phyloP scores from a whole-genome alignment of 2,113 vertebrate genomes.

The Merops nubicus region DNA sequence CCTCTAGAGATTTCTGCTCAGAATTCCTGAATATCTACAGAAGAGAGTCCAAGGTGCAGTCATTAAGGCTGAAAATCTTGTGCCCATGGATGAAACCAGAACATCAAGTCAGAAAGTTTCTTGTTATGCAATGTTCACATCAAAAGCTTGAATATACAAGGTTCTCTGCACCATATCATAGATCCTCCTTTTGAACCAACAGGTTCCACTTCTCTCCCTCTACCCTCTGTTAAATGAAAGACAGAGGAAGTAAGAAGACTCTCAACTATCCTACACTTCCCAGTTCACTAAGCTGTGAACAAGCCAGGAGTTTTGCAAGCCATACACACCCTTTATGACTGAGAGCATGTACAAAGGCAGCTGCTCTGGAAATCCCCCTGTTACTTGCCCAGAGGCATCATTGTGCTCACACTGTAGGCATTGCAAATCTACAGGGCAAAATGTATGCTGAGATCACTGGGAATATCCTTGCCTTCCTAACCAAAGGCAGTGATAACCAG shows the following conservation, averaged over 20 bases:
- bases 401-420: neutral
- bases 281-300: neutral
- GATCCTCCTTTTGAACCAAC: neutral
- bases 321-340: rapidly evolving
- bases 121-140: neutral
- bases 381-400: neutral
- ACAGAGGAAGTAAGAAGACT: neutral
- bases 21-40: neutral
- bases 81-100: neutral
- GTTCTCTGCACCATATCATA: rapidly evolving
- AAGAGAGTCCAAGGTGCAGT: neutral
- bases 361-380: neutral
- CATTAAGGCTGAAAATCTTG: neutral
- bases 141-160: neutral
- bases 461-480: neutral
- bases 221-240: neutral
- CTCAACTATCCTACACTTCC: neutral
- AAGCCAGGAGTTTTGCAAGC: neutral
- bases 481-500: neutral
- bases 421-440: neutral
- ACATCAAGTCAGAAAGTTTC: neutral
- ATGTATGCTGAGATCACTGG: neutral
- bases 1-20: neutral
- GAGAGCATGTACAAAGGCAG: neutral
- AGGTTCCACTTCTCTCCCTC: neutral